Evolutionary conservation across 2,888 invertebrate species (phyloP), one percentile per base, ranked within the genome.

Genomic region (Isotomurus palustris): DNA sequence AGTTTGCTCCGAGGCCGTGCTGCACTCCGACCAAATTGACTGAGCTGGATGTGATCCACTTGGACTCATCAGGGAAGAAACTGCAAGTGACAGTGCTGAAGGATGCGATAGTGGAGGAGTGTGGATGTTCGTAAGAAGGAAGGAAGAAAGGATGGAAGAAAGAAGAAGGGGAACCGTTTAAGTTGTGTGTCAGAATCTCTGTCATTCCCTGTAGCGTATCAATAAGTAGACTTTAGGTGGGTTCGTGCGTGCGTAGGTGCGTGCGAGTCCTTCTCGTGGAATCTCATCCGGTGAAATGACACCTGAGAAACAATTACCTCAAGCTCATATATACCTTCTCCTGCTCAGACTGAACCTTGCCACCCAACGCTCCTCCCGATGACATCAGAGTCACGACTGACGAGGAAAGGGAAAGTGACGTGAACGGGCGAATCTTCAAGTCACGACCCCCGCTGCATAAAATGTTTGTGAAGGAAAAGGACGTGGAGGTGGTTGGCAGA

Each of bases 41-140:
- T 24, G 66, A 69, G 48, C 28, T 71, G 29, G 71, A 71, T 36
- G 68, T 71, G 36, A 66, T 71, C 25, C 68, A 69, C 48, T 45
- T 66, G 19, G 66, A 68, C 32, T 56, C 60, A 24, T 56, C 56
- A n/a, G 60, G 60, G 24, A 57, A 55, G 14, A 63, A 56, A 25
- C 58, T 71, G 44, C 64, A 67, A 41, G 66, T 69, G 40, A 68
- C 69, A 24, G 66, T 67, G 32, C 54, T 71, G 27, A 66, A 64
- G 36, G 67, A 71, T 57, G 71, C 69, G 38, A 66, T 67, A 35
- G 71, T 71, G 44, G 60, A 63, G 49, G 68, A 68, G 48, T 71
- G 71, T 56, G 68, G 68, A 49, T 71, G 71, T 60, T 68, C 69
- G 14, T 71, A 67, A 69, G 56, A n/a, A n/a, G n/a, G n/a, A n/a